phyloP scores from a whole-genome alignment of 2,113 vertebrate genomes.

The Acrocephalus arundinaceus region DNA sequence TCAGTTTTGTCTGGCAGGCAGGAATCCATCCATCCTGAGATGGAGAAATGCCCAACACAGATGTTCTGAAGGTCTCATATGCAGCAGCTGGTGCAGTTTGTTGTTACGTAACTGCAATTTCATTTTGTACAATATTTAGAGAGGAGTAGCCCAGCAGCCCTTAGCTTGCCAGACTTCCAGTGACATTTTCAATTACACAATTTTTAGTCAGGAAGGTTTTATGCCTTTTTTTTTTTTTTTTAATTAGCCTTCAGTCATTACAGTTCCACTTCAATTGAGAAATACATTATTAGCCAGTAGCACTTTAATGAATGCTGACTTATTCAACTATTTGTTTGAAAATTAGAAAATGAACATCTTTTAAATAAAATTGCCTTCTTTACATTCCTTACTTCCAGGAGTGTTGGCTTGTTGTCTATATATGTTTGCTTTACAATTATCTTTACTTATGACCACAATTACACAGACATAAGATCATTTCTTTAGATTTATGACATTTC shows the following conservation, averaged over 20 bases:
- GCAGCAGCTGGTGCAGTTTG: neutral
- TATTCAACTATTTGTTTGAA: neutral
- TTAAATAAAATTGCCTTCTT: slow-evolving; percentile 10
- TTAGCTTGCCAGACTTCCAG: slow-evolving; percentile 24
- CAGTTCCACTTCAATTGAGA: neutral
- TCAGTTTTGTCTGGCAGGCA: slow-evolving; percentile 51
- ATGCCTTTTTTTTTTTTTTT: neutral
- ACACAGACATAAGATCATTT: neutral
- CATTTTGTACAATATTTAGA: slow-evolving; percentile 48
- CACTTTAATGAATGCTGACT: neutral
- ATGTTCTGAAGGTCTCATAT: slow-evolving; percentile 43
- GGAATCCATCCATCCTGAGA: slow-evolving; percentile 9
- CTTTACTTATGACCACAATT: neutral
- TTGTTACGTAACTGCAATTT: slow-evolving; percentile 32
- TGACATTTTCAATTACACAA: neutral
- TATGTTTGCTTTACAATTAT: neutral
- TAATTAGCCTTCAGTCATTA: neutral
- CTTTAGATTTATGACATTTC: neutral
- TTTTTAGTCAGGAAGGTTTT: neutral
- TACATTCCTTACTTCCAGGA: neutral
- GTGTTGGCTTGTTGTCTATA: neutral
- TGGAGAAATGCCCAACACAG: slow-evolving; percentile 42
- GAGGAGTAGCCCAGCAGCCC: slow-evolving; percentile 8
- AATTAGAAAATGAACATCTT: neutral
- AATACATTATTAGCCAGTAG: slow-evolving; percentile 12